Percentiles rank a stretch among this genome's conserved stretches.
phyloP scores from a whole-genome alignment of 2,797 vertebrate genomes.

The Coluber constrictor region DNA sequence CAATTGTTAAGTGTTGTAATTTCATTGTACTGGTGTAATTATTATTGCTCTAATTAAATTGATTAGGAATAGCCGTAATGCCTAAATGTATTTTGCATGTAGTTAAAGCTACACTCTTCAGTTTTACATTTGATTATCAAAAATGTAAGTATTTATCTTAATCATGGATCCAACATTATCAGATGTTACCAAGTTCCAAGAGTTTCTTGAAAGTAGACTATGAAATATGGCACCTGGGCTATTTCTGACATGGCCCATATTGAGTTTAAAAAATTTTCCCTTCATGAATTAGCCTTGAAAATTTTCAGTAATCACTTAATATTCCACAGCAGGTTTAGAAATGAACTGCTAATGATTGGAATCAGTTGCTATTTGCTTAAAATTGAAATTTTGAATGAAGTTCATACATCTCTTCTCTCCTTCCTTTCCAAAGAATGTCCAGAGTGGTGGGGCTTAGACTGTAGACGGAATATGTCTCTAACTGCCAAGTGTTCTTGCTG shows the following conservation, averaged over 20 bases:
- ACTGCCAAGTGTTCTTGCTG: constrained; percentile 69
- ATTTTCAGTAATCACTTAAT: constrained; percentile 4
- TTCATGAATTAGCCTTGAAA: background rate
- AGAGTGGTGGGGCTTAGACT: constrained; percentile 66
- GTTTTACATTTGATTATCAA: background rate
- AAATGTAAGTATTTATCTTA: background rate
- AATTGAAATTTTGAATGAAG: background rate
- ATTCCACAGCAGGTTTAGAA: background rate
- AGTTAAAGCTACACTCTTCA: background rate
- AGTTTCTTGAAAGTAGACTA: background rate
- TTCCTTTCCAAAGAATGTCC: constrained; percentile 62
- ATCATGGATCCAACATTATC: background rate
- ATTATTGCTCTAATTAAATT: background rate
- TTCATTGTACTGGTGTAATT: background rate
- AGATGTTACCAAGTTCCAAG: background rate
- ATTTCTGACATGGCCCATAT: background rate
- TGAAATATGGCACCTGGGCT: background rate
- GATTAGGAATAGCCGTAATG: background rate
- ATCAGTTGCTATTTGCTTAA: constrained; percentile 16
- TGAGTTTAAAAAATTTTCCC: background rate
- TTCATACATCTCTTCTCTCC: constrained; percentile 32
- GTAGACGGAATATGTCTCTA: constrained; percentile 61
- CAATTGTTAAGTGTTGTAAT: background rate
- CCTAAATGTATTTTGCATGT: background rate
- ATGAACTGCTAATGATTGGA: background rate